Evolutionary conservation across 2,113 vertebrate genomes (phyloP).

Genomic region (Hippocampus mohnikei): DNA sequence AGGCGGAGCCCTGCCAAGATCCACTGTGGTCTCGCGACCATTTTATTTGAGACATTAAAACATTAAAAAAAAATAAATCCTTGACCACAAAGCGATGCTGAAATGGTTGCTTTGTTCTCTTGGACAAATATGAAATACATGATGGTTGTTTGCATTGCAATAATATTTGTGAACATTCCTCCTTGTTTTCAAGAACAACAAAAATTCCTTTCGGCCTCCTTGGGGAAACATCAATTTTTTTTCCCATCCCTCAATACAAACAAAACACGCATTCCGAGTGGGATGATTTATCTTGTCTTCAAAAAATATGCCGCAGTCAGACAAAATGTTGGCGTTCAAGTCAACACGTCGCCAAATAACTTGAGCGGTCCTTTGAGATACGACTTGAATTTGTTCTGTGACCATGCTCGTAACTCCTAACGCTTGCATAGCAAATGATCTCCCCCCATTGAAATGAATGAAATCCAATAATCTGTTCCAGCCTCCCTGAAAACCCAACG

Average conservation of each 20-base stretch:
- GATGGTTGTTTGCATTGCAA: not conserved
- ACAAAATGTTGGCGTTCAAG: not conserved
- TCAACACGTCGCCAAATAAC: too few species aligned
- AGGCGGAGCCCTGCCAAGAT: conserved; percentile 7
- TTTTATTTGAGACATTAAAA: not conserved
- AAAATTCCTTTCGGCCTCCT: not conserved
- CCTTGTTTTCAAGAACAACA: not conserved
- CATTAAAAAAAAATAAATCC: too few species aligned
- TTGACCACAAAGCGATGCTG: not conserved
- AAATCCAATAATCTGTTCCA: not conserved
- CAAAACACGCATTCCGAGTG: not conserved
- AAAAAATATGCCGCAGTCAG: not conserved
- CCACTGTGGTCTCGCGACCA: not conserved
- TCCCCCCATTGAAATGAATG: not conserved
- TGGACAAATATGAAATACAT: not conserved
- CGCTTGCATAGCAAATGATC: not conserved
- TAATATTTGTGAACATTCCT: not conserved
- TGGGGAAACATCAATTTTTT: not conserved
- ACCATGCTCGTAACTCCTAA: too few species aligned
- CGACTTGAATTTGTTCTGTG: not conserved
- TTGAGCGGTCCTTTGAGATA: too few species aligned
- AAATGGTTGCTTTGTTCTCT: not conserved
- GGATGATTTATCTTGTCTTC: not conserved
- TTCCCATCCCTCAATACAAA: not conserved
- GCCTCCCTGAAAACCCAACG: too few species aligned